Conservation (phyloP, 2,113 vertebrate genomes). For the Tupaia tana region DNA sequence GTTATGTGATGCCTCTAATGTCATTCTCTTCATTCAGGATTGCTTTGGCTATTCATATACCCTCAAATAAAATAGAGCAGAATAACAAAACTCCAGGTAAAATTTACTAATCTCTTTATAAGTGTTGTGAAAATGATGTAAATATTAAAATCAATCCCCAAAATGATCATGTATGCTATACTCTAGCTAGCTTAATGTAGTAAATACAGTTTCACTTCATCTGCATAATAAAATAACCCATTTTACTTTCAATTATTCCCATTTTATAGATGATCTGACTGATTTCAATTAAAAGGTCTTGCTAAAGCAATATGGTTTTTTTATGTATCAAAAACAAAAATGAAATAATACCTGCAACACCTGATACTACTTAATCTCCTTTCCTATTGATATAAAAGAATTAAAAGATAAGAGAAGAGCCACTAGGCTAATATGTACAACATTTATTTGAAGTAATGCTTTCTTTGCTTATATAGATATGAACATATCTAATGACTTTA, state of each 20-base stretch:
- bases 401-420: conserved; percentile 19
- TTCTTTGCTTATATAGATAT: background rate
- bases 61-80: background rate
- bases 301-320: background rate
- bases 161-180: background rate
- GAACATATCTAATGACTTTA: background rate
- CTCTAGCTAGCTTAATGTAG: background rate
- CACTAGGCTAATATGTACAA: background rate
- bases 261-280: conserved; percentile 35
- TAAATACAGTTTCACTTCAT: background rate
- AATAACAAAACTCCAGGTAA: background rate
- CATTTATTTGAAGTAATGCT: background rate
- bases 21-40: no score
- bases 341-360: background rate
- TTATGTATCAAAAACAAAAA: background rate
- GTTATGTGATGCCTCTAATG: no score
- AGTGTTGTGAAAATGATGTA: background rate
- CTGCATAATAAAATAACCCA: background rate
- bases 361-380: conserved; percentile 4
- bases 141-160: background rate
- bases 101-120: background rate
- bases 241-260: background rate
- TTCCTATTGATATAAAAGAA: background rate
- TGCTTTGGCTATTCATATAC: no score
- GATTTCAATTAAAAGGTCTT: conserved; percentile 35